A percentile compares a stretch with the other conserved stretches of the same genome.
Evolutionary conservation across 2,113 vertebrate genomes (phyloP).

Genomic region (Petroica traversi): DNA sequence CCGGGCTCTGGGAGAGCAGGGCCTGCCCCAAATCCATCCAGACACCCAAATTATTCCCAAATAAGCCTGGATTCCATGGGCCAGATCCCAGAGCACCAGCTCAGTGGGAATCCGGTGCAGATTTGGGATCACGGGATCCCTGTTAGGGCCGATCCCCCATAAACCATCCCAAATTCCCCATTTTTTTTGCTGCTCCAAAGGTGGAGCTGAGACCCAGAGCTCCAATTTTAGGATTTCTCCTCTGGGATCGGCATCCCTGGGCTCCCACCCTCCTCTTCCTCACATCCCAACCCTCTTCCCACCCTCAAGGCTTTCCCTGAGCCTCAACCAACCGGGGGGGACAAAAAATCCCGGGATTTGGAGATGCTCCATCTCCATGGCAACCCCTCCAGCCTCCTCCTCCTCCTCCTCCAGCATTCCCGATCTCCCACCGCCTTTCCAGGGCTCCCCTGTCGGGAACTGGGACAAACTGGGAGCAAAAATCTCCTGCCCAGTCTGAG

Average conservation of each 20-base stretch:
- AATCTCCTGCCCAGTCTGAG: neutral
- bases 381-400: neutral
- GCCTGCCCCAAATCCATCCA: neutral
- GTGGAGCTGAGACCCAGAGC: neutral
- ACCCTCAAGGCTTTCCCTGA: neutral
- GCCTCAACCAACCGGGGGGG: neutral
- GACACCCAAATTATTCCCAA: neutral
- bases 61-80: neutral
- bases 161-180: neutral
- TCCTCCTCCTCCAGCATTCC: neutral
- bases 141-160: accelerated
- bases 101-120: neutral
- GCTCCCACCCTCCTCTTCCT: neutral
- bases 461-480: neutral
- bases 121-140: neutral
- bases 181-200: neutral
- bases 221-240: neutral
- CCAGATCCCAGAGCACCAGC: neutral
- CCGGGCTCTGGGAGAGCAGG: neutral
- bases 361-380: conserved; percentile 25
- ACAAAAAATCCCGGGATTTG: conserved; percentile 21
- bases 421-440: neutral
- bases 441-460: neutral
- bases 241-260: accelerated
- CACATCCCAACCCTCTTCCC: neutral